Conservation (phyloP, 2,797 vertebrate genomes). For the Fistularia tabacaria region DNA sequence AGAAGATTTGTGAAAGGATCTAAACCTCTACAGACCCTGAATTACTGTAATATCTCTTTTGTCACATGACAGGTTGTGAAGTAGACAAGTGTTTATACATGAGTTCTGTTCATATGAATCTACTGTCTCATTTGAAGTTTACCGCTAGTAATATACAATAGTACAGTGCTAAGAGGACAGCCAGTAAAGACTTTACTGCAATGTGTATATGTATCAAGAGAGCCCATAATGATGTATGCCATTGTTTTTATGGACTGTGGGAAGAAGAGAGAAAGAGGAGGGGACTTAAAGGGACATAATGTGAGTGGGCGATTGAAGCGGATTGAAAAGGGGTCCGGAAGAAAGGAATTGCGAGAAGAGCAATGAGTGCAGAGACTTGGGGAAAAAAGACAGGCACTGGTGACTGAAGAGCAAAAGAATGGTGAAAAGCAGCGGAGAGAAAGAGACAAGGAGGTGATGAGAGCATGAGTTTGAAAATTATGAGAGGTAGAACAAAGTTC, state of each 20-base stretch:
- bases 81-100: too few species aligned
- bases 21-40: too few species aligned
- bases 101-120: slow-evolving; percentile 1
- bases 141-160: neutral
- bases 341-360: slow-evolving; percentile 41
- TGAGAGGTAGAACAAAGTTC: slow-evolving; percentile 45
- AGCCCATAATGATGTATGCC: slow-evolving; percentile 24
- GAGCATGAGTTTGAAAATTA: slow-evolving; percentile 17
- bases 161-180: neutral
- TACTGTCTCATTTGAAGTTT: neutral
- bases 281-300: slow-evolving; percentile 41
- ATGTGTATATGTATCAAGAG: slow-evolving; percentile 1
- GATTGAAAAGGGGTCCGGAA: slow-evolving; percentile 51
- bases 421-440: slow-evolving; percentile 4
- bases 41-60: too few species aligned
- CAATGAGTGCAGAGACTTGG: slow-evolving; percentile 50
- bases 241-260: slow-evolving; percentile 56
- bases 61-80: too few species aligned
- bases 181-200: slow-evolving; percentile 7
- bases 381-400: slow-evolving; percentile 33
- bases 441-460: slow-evolving; percentile 3
- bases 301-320: slow-evolving; percentile 30
- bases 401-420: slow-evolving; percentile 25
- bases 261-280: slow-evolving; percentile 52
- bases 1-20: neutral